phyloP scores from a whole-genome alignment of 2,113 vertebrate genomes.

The Otus sunia region DNA sequence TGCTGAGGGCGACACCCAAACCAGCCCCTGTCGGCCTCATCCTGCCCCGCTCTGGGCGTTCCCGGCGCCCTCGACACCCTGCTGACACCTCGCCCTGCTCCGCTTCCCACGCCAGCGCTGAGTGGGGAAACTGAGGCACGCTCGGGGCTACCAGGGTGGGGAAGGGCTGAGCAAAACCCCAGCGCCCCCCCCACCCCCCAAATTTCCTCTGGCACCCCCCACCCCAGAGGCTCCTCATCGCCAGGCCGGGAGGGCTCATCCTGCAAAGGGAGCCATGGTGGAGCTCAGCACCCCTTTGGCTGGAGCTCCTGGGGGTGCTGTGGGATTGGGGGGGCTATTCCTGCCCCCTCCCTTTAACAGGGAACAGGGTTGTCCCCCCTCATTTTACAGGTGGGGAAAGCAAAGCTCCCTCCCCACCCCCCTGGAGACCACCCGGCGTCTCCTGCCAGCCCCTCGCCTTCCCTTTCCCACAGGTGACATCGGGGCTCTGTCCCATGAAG shows the following conservation, averaged over 20 bases:
- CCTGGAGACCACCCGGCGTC: neutral
- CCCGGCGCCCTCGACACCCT: neutral
- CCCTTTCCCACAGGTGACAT: neutral
- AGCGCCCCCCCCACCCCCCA: no score
- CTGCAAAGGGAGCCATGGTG: neutral
- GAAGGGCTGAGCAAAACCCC: neutral
- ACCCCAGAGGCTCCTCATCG: neutral
- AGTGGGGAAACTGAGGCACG: neutral
- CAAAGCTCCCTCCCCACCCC: neutral
- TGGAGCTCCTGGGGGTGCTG: neutral
- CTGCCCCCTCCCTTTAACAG: neutral
- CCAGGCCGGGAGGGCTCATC: neutral
- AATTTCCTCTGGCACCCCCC: neutral
- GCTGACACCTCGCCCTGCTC: neutral
- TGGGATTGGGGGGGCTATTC: neutral
- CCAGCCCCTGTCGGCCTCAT: neutral
- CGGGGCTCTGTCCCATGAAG: neutral
- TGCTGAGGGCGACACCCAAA: neutral
- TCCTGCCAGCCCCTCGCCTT: neutral
- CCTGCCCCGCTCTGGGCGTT: neutral
- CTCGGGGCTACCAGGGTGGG: neutral
- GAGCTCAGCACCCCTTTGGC: neutral
- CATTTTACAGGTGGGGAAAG: neutral
- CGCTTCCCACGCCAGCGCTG: neutral
- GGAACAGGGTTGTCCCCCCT: neutral